Percentiles rank a stretch among this genome's conserved stretches.
Evolutionary conservation across 2,888 invertebrate genomes (phyloP).

Genomic region (Eupeodes latifasciatus): DNA sequence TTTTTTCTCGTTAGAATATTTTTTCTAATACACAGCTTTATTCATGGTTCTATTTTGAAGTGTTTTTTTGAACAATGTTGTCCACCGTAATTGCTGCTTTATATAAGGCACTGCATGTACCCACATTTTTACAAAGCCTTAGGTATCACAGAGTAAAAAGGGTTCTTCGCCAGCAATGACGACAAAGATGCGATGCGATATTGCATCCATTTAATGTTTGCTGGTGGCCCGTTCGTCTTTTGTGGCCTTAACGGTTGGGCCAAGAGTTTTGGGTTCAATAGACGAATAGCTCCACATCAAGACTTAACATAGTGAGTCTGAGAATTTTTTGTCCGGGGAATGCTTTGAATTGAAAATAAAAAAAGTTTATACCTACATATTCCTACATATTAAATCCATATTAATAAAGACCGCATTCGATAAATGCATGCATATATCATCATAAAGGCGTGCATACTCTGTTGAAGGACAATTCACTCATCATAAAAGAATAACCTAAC

Average conservation of each 20-base stretch:
- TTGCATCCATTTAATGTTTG: constrained; percentile 41
- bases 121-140: constrained; percentile 1
- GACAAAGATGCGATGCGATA: constrained; percentile 31
- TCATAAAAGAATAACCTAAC: constrained; percentile 60
- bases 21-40: no score
- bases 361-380: constrained; percentile 11
- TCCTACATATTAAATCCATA: constrained; percentile 12
- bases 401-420: constrained; percentile 1
- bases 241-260: constrained; percentile 42
- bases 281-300: constrained; percentile 38
- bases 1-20: no score
- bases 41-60: no score
- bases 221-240: constrained; percentile 48
- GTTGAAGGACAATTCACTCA: constrained; percentile 57
- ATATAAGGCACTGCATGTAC: constrained; percentile 13
- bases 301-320: constrained; percentile 44
- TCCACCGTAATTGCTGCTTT: constrained; percentile 16
- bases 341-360: constrained; percentile 37
- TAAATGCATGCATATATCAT: constrained; percentile 31
- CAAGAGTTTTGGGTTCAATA: constrained; percentile 62
- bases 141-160: constrained; percentile 53
- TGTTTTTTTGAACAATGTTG: background rate
- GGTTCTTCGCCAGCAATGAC: constrained; percentile 35
- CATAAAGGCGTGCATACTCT: constrained; percentile 36
- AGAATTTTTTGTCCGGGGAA: constrained; percentile 35